A percentile compares a stretch with the other conserved stretches of the same genome.
phyloP scores from a whole-genome alignment of 2,888 invertebrate genomes.

The Metopia argyrocephala region DNA sequence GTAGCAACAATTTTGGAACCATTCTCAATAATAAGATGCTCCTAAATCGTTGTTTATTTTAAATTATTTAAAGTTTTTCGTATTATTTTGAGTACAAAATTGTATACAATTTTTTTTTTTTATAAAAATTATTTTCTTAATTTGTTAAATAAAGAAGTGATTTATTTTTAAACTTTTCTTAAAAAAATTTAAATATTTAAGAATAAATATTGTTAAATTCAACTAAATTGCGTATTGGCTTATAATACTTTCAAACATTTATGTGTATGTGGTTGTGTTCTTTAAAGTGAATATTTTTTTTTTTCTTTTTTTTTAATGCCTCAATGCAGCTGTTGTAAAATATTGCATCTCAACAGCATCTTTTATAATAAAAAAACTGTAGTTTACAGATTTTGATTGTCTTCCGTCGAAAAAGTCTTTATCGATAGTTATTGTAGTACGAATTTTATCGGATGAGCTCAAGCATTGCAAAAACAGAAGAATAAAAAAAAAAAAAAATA shows the following conservation, averaged over 20 bases:
- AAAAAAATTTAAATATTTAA: not conserved
- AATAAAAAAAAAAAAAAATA: not conserved
- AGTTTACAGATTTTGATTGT: conserved; percentile 39
- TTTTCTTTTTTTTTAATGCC: conserved; percentile 20
- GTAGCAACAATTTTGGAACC: conserved; percentile 13
- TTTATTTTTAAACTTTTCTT: not conserved
- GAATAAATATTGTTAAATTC: not conserved
- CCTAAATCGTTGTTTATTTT: conserved; percentile 24
- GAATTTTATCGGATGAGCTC: not conserved
- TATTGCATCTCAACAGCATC: conserved; percentile 16
- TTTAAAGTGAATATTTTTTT: too few relatives aligned
- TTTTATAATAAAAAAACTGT: conserved; percentile 21
- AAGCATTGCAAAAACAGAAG: not conserved
- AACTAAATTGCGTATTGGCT: not conserved
- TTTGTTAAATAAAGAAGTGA: not conserved
- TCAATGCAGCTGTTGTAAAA: conserved; percentile 28
- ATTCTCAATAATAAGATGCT: conserved; percentile 11
- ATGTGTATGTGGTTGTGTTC: not conserved
- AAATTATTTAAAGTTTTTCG: not conserved
- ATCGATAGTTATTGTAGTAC: conserved; percentile 42
- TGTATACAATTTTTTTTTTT: too few relatives aligned
- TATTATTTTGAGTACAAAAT: too few relatives aligned
- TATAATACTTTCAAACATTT: not conserved
- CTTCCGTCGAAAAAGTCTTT: conserved; percentile 49
- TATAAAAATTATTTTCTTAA: too few relatives aligned